These are phyloP conservation scores for Frankliniella intonsa DNA, from an alignment of 2,888 invertebrate genomes.

Conservation along the genomic window DNA sequence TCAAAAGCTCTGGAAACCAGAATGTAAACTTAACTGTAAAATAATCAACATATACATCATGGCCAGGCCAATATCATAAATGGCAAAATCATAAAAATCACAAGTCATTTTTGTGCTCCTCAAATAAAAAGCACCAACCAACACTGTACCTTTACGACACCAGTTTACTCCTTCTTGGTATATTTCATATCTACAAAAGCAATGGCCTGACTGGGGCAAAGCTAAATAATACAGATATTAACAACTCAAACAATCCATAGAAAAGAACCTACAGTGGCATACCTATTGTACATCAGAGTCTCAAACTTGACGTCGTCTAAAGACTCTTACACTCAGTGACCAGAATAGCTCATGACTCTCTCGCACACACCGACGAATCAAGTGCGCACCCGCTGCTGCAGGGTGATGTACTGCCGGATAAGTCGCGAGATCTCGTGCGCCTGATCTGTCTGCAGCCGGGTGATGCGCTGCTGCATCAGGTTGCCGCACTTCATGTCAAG, in stretches of 20 bases:
- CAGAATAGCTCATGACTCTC: conserved; percentile 21
- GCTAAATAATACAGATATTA: too few species aligned
- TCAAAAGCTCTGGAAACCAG: background rate
- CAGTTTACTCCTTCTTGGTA: too few species aligned
- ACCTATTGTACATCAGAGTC: background rate
- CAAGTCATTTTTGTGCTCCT: background rate
- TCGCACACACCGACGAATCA: background rate
- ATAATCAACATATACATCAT: conserved; percentile 7
- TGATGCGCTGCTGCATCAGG: conserved; percentile 90
- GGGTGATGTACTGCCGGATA: conserved; percentile 93
- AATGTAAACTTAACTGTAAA: background rate
- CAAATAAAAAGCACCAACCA: too few species aligned
- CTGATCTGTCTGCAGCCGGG: conserved; percentile 93
- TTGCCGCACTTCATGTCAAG: conserved; percentile 97
- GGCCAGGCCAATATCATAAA: conserved; percentile 4
- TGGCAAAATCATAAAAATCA: conserved; percentile 20
- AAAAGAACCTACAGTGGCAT: background rate
- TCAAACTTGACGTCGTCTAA: background rate
- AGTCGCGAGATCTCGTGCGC: conserved; percentile 95
- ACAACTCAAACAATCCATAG: background rate
- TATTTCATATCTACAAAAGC: too few species aligned
- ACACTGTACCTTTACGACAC: too few species aligned
- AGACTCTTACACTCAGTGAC: conserved; percentile 14
- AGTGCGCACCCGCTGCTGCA: conserved; percentile 58
- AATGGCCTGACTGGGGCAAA: too few species aligned